Conservation (phyloP, 2,888 invertebrate species). For the Empis livida region DNA sequence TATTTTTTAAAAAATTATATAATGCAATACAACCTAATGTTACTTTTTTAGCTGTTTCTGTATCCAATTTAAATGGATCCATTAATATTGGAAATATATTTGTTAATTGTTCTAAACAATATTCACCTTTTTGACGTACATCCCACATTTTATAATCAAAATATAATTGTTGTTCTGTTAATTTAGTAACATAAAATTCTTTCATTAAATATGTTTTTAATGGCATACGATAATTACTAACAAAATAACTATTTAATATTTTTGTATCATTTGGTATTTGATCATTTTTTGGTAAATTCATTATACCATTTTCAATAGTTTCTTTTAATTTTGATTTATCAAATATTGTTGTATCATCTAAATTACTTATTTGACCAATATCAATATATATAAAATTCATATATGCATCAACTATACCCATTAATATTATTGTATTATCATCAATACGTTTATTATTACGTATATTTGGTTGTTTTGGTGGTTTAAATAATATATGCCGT, state of each 20-base stretch:
- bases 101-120: slow-evolving; percentile 26
- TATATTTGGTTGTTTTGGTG: slow-evolving; percentile 6
- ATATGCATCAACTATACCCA: slow-evolving; percentile 27
- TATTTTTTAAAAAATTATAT: slow-evolving; percentile 31
- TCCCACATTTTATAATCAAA: slow-evolving; percentile 7
- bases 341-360: slow-evolving; percentile 24
- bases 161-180: slow-evolving; percentile 2
- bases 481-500: slow-evolving; percentile 27
- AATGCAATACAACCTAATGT: slow-evolving; percentile 30
- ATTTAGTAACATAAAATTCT: slow-evolving; percentile 2
- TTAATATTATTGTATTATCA: slow-evolving; percentile 27
- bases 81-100: slow-evolving; percentile 30
- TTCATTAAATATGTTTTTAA: slow-evolving; percentile 26
- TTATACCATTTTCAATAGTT: slow-evolving; percentile 18
- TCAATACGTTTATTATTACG: slow-evolving; percentile 1
- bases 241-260: slow-evolving; percentile 20
- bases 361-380: slow-evolving; percentile 22
- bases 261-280: slow-evolving; percentile 5
- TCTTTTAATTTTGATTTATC: slow-evolving; percentile 26
- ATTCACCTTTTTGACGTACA: slow-evolving; percentile 10
- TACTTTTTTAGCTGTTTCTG: slow-evolving; percentile 28
- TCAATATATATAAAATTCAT: slow-evolving; percentile 29
- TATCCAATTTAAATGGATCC: slow-evolving; percentile 27
- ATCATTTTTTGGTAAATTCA: slow-evolving; percentile 15
- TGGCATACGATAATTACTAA: slow-evolving; percentile 24